These are phyloP conservation scores for Achlya flavicornis DNA, from an alignment of 2,888 invertebrate species.

Conservation along the genomic window DNA sequence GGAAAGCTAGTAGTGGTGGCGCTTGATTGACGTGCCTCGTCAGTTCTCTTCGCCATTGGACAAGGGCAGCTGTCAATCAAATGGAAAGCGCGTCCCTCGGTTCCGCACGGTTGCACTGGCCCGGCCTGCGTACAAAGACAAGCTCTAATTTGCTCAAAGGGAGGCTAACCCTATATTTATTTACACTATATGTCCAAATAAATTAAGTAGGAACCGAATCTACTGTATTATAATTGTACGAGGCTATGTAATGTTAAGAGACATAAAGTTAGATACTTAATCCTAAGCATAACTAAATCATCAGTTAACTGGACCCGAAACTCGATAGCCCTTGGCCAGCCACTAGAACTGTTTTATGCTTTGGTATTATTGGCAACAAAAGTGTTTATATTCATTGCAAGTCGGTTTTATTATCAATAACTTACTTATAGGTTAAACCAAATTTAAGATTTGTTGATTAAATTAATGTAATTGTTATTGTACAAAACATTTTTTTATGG, in stretches of 20 bases:
- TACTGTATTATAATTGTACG: neutral
- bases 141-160: slow-evolving; percentile 12
- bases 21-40: slow-evolving; percentile 91
- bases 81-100: slow-evolving; percentile 70
- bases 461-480: too few relatives aligned
- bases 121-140: slow-evolving; percentile 14
- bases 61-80: slow-evolving; percentile 92
- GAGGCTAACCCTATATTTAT: slow-evolving; percentile 8
- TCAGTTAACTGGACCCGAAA: slow-evolving; percentile 74
- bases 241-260: neutral
- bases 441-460: too few relatives aligned
- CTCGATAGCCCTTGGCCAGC: slow-evolving; percentile 75
- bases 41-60: slow-evolving; percentile 91
- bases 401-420: neutral
- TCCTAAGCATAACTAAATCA: slow-evolving; percentile 57
- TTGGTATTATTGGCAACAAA: slow-evolving; percentile 44
- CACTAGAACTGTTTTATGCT: slow-evolving; percentile 56
- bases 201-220: neutral
- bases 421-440: too few relatives aligned
- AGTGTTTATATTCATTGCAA: slow-evolving; percentile 30
- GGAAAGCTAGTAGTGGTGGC: slow-evolving; percentile 52
- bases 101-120: slow-evolving; percentile 58
- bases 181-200: neutral
- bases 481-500: too few relatives aligned
- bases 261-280: slow-evolving; percentile 22